These are phyloP conservation scores for Drosophila hamatofila DNA, from an alignment of 2,888 invertebrate species.

Conservation along the genomic window DNA sequence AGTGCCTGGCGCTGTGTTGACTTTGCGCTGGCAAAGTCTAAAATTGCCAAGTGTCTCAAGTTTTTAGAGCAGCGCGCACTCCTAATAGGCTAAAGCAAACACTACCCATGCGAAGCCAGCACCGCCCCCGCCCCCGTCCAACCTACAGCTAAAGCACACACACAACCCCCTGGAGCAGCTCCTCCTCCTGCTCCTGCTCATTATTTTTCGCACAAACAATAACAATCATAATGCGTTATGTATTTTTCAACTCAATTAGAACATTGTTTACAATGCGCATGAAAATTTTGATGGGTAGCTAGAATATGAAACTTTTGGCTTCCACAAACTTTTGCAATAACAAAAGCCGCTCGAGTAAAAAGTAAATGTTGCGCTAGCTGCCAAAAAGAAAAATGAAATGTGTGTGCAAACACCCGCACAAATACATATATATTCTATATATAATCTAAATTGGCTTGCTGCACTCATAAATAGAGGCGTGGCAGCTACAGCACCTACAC, in stretches of 20 bases:
- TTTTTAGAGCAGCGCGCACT: constrained; percentile 46
- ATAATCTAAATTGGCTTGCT: constrained; percentile 33
- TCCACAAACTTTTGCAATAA: constrained; percentile 58
- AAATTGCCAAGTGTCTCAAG: constrained; percentile 61
- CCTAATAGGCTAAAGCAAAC: constrained; percentile 62
- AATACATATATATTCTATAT: constrained; percentile 1
- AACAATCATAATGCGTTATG: constrained; percentile 75
- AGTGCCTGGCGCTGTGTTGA: constrained; percentile 47
- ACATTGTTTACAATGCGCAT: constrained; percentile 74
- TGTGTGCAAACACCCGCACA: background rate
- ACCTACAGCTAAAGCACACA: constrained; percentile 1
- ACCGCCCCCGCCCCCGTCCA: background rate
- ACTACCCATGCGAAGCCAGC: constrained; percentile 28
- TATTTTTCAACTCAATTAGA: constrained; percentile 80
- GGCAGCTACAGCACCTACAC: constrained; percentile 18
- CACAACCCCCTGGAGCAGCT: background rate
- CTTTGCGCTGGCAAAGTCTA: constrained; percentile 45
- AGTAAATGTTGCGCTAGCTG: constrained; percentile 48
- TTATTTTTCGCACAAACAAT: constrained; percentile 73
- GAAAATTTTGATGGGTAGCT: constrained; percentile 62
- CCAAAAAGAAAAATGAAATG: constrained; percentile 4
- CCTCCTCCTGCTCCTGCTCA: constrained; percentile 32
- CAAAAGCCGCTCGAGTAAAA: constrained; percentile 44
- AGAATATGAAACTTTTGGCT: constrained; percentile 42
- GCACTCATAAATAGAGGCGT: constrained; percentile 30